These are phyloP conservation scores for Coelopa frigida DNA, from an alignment of 1,140 invertebrate species.

Conservation along the genomic window DNA sequence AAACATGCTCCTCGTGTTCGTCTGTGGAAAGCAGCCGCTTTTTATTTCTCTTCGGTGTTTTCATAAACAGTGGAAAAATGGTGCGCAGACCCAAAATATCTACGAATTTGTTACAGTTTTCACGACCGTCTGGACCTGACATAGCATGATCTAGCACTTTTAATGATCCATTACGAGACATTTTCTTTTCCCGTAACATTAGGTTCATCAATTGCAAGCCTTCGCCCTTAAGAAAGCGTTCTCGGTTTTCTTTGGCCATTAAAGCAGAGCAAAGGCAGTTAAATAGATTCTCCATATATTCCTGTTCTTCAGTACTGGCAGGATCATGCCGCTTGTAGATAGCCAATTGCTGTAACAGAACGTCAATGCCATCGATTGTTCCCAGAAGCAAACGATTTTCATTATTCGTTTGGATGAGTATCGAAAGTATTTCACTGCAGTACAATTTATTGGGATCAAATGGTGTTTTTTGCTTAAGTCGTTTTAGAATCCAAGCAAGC, in stretches of 20 bases:
- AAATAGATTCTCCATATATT: constrained; percentile 99
- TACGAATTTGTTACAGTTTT: constrained; percentile 98
- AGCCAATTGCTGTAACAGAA: constrained; percentile 89
- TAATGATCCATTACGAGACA: constrained; percentile 90
- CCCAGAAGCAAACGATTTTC: constrained; percentile 79
- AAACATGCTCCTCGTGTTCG: constrained; percentile 93
- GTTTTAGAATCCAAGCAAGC: constrained; percentile 85
- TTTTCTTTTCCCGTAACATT: constrained; percentile 96
- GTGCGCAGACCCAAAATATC: constrained; percentile 95
- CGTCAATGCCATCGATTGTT: constrained; percentile 92
- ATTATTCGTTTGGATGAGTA: constrained; percentile 83
- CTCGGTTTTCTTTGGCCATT: constrained; percentile 79
- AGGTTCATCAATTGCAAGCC: constrained; percentile 90
- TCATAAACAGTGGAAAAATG: constrained; percentile 98
- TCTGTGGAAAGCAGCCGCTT: constrained; percentile 79
- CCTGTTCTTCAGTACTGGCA: constrained; percentile 80
- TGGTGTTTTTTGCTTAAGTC: constrained; percentile 72
- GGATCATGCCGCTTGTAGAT: constrained; percentile 96
- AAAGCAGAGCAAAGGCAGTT: constrained; percentile 91
- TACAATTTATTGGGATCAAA: constrained; percentile 97
- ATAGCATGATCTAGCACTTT: constrained; percentile 96
- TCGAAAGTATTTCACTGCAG: constrained; percentile 91
- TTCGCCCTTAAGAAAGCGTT: constrained; percentile 88
- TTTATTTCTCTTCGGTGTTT: constrained; percentile 84
- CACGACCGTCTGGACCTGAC: constrained; percentile 82